These are phyloP conservation scores for Trichomycterus rosablanca DNA, from an alignment of 2,113 vertebrate species.

Conservation along the genomic window DNA sequence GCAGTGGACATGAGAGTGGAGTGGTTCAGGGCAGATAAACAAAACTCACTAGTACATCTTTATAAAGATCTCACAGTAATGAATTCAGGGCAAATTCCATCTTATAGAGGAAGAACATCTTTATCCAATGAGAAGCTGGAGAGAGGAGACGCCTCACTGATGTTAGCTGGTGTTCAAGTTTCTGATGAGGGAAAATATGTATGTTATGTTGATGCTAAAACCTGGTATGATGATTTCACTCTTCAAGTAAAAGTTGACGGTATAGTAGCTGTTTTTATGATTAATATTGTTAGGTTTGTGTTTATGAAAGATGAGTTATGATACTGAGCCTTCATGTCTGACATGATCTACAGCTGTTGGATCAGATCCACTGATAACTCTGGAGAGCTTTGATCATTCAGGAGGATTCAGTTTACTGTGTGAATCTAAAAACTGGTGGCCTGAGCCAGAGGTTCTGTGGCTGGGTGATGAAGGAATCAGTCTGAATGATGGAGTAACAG, in stretches of 20 bases:
- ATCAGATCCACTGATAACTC: not conserved
- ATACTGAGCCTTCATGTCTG: too few species aligned
- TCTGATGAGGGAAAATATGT: constrained; percentile 1
- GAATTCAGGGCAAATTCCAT: constrained; percentile 9
- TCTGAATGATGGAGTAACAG: not conserved
- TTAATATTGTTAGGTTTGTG: too few species aligned
- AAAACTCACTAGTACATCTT: constrained; percentile 10
- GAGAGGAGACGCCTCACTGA: not conserved
- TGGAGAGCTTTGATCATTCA: not conserved
- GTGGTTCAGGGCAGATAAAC: constrained; percentile 12
- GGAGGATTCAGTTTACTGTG: not conserved
- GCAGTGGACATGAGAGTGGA: not conserved
- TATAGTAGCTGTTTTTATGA: too few species aligned
- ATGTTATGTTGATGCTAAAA: not conserved
- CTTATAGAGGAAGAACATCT: constrained; percentile 21
- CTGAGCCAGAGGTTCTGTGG: constrained; percentile 5
- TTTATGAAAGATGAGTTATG: too few species aligned
- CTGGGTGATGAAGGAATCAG: not conserved
- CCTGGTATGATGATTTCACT: not conserved
- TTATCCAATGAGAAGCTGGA: constrained; percentile 8
- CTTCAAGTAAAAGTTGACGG: not conserved
- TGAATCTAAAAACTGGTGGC: constrained; percentile 1
- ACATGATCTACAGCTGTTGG: not conserved
- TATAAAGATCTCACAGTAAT: not conserved
- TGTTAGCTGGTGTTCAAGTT: not conserved